phyloP scores from a whole-genome alignment of 2,113 vertebrate genomes.

The Tetraodon nigroviridis region DNA sequence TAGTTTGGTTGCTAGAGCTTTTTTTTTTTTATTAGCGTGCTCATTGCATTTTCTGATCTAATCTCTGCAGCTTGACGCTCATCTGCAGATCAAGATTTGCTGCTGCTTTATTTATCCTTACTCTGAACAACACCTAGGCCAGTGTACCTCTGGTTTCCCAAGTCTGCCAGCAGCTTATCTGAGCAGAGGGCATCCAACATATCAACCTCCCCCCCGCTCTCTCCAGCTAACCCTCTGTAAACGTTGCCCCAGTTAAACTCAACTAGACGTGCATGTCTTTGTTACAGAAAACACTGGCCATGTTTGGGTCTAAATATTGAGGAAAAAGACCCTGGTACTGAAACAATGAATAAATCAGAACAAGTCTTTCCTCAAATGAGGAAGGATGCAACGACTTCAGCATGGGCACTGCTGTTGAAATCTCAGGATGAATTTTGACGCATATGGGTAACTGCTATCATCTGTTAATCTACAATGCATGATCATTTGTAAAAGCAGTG shows the following conservation, averaged over 20 bases:
- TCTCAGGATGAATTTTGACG: slow-evolving; percentile 31
- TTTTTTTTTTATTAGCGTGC: neutral
- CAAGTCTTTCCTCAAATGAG: slow-evolving; percentile 28
- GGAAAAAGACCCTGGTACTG: slow-evolving; percentile 33
- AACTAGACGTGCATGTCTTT: slow-evolving; percentile 40
- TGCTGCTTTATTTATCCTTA: slow-evolving; percentile 40
- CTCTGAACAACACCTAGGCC: slow-evolving; percentile 39
- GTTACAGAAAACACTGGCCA: slow-evolving; percentile 34
- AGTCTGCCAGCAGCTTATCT: slow-evolving; percentile 35
- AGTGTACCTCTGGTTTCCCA: slow-evolving; percentile 37
- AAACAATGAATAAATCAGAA: slow-evolving; percentile 19
- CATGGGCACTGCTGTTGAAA: slow-evolving; percentile 12
- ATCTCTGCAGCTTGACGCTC: slow-evolving; percentile 20
- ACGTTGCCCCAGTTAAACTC: slow-evolving; percentile 41
- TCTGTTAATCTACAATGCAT: slow-evolving; percentile 3
- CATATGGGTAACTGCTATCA: slow-evolving; percentile 18
- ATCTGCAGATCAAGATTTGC: slow-evolving; percentile 18
- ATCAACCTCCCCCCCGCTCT: slow-evolving; percentile 31
- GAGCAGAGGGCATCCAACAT: slow-evolving; percentile 36
- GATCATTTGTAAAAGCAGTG: too few relatives aligned
- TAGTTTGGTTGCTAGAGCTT: neutral
- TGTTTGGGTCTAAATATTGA: slow-evolving; percentile 20
- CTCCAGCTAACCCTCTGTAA: slow-evolving; percentile 37
- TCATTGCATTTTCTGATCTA: slow-evolving; percentile 7
- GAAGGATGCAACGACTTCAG: slow-evolving; percentile 20